A percentile compares a stretch with the other conserved stretches of the same genome.
phyloP scores from a whole-genome alignment of 1,140 invertebrate genomes.

The Choristoneura fumiferana region DNA sequence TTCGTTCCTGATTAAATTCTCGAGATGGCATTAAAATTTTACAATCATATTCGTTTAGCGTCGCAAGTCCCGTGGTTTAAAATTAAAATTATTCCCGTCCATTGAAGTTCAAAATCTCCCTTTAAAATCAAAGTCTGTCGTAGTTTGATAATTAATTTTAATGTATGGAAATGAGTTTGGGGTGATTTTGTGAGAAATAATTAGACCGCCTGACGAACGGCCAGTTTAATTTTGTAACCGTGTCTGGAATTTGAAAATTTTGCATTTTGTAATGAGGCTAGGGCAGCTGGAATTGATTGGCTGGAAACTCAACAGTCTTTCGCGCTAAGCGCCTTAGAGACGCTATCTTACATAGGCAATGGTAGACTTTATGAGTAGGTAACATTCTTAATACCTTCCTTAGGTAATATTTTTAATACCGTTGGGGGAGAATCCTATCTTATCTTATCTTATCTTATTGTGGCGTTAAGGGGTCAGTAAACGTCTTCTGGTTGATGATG shows the following conservation, averaged over 20 bases:
- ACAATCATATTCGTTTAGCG: slow-evolving; percentile 2
- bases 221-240: not conserved
- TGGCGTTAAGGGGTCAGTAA: too few relatives aligned
- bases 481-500: too few relatives aligned
- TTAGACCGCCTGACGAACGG: not conserved
- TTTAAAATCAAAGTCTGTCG: slow-evolving; percentile 3
- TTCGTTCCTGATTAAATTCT: too few relatives aligned
- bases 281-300: too few relatives aligned
- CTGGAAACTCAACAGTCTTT: too few relatives aligned
- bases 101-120: not conserved
- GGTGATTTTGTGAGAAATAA: slow-evolving; percentile 14
- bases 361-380: too few relatives aligned
- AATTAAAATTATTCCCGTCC: slow-evolving; percentile 7
- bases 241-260: slow-evolving; percentile 7
- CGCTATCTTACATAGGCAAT: too few relatives aligned
- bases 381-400: too few relatives aligned
- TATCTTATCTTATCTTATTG: too few relatives aligned
- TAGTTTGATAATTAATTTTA: slow-evolving; percentile 18
- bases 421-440: too few relatives aligned
- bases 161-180: slow-evolving; percentile 17
- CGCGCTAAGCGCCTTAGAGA: too few relatives aligned
- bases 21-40: slow-evolving; percentile 3
- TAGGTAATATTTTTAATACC: too few relatives aligned
- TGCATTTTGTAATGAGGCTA: slow-evolving; percentile 5
- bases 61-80: not conserved